Conservation (phyloP, 1,140 invertebrate genomes). For the Andricus grossulariae region DNA sequence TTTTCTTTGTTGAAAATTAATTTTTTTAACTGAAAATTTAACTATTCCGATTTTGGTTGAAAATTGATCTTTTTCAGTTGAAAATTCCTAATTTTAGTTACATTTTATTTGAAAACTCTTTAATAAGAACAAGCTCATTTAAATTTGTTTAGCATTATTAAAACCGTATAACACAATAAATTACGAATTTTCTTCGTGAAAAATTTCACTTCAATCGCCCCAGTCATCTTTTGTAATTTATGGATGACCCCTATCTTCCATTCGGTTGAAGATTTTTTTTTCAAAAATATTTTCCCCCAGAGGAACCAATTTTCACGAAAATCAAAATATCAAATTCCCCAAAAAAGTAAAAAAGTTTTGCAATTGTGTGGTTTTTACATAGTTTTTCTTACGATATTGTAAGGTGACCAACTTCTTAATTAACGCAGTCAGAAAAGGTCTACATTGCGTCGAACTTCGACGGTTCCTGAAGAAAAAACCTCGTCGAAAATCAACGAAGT, state of each 20-base stretch:
- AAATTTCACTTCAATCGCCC: too few relatives aligned
- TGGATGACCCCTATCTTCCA: neutral
- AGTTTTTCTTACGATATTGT: slow-evolving; percentile 4
- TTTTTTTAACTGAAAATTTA: too few relatives aligned
- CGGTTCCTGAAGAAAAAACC: slow-evolving; percentile 61
- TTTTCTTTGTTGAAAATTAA: too few relatives aligned
- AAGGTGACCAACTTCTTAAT: slow-evolving; percentile 28
- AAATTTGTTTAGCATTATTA: too few relatives aligned
- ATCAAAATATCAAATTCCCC: neutral
- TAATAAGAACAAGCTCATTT: too few relatives aligned
- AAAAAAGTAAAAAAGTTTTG: neutral
- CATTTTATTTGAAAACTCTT: too few relatives aligned
- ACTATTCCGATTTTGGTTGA: too few relatives aligned
- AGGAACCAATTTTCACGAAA: neutral
- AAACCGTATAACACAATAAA: too few relatives aligned
- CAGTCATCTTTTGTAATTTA: too few relatives aligned
- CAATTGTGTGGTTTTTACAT: slow-evolving; percentile 19
- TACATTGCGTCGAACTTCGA: slow-evolving; percentile 59
- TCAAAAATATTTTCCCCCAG: neutral
- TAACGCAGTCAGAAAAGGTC: slow-evolving; percentile 48
- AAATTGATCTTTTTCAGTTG: too few relatives aligned
- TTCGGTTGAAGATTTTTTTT: neutral
- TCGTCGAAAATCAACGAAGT: slow-evolving; percentile 44
- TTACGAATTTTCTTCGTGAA: too few relatives aligned
- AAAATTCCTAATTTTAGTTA: too few relatives aligned